phyloP scores from a whole-genome alignment of 2,888 invertebrate species.

The Meiosimyza decipiens region DNA sequence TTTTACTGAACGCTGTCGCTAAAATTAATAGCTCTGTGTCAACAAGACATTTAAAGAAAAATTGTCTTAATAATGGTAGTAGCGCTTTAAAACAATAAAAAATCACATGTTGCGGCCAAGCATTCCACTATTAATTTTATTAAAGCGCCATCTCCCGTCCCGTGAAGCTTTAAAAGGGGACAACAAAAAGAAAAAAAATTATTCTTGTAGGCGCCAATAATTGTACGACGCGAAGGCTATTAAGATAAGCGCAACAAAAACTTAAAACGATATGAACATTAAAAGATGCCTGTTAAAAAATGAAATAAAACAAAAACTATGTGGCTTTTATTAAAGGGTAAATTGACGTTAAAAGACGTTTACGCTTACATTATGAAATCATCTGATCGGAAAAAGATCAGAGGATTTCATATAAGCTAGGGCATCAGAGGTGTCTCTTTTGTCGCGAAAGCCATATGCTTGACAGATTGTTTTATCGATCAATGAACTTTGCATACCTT shows the following conservation, averaged over 20 bases:
- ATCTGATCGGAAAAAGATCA: too few relatives aligned
- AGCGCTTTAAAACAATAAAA: background rate
- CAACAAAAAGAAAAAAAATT: conserved; percentile 7
- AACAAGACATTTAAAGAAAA: conserved; percentile 42
- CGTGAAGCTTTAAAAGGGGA: background rate
- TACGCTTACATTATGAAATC: too few relatives aligned
- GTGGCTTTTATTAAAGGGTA: too few relatives aligned
- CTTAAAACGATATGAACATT: too few relatives aligned
- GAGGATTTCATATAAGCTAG: too few relatives aligned
- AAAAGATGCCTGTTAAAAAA: too few relatives aligned
- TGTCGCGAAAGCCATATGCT: too few relatives aligned
- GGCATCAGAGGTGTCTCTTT: too few relatives aligned
- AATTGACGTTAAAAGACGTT: too few relatives aligned
- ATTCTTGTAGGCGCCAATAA: conserved; percentile 55
- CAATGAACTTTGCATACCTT: too few relatives aligned
- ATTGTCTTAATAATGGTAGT: background rate
- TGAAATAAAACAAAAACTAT: too few relatives aligned
- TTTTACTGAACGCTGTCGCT: conserved; percentile 1
- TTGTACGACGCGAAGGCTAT: conserved; percentile 56
- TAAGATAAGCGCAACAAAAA: conserved; percentile 50
- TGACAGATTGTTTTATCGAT: too few relatives aligned
- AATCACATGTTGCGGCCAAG: background rate
- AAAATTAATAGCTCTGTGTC: conserved; percentile 46
- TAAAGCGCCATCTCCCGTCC: background rate
- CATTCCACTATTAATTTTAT: background rate